Evolutionary conservation across 1,140 invertebrate genomes (phyloP), one percentile per base, ranked within the genome.

Genomic region (Amyelois transitella): DNA sequence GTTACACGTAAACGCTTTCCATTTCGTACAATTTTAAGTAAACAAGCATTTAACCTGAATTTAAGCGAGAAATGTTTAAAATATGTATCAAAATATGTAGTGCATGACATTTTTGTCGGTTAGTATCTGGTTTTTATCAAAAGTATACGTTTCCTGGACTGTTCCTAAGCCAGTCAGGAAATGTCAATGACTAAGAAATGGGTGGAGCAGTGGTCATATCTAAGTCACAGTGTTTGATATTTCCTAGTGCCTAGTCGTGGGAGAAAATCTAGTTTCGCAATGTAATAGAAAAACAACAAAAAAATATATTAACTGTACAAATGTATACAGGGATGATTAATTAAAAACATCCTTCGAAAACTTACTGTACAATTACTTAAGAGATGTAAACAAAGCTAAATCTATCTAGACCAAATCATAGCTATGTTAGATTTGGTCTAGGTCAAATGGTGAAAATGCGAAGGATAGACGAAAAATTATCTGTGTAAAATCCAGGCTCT

Each of bases 61-160:
- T 2, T 20, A 21, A n/a, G 20, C 45, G 45, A 21, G 18, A 48
- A 19, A 21, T 48, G 19, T 5, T 21, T 21, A 48, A 14, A 21
- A 21, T 48, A 17, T 48, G 20, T 38, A n/a, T 52, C 25, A 43
- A 38, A 52, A n/a, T 43, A 43, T 38, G 18, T 32, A 52, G 50
- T 52, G 50, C 50, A 32, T 43, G 28, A 38, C 50, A 48, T n/a
- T 48, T 52, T 38, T 43, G 25, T 7, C 32, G 50, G 18, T 52
- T 21, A 18, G 32, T 1, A 19, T 18, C 24, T 22, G 49, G 20
- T 32, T 7, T 24, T 50, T 54, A 54, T 47, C 24, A 48, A 17
- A 22, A 5, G 18, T 48, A 6, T 48, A 47, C 18, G 17, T 48
- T 48, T 48, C 45, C 45, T 48, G 19, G 18, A 21, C 2, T 20